These are phyloP conservation scores for Festucalex cinctus DNA, from an alignment of 2,113 vertebrate genomes.

Conservation along the genomic window DNA sequence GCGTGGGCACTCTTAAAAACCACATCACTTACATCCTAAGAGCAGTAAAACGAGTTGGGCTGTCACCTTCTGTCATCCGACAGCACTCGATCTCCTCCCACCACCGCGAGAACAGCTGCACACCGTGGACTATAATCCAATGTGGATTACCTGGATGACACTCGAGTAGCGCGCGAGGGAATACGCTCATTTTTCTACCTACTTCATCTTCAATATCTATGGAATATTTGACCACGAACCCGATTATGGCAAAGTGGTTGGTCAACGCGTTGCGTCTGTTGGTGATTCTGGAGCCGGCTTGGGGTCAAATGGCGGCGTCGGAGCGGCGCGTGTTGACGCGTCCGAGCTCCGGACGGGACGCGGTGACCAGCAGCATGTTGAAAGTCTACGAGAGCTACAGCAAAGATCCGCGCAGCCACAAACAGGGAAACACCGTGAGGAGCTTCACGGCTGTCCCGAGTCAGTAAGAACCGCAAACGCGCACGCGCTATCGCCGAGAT, in stretches of 20 bases:
- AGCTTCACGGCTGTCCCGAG: constrained; percentile 81
- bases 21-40: neutral
- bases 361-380: constrained; percentile 83
- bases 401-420: constrained; percentile 69
- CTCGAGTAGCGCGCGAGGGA: constrained; percentile 19
- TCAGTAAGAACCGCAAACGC: constrained; percentile 61
- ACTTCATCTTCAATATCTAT: constrained; percentile 4
- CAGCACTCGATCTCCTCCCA: constrained; percentile 48
- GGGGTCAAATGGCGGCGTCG: constrained; percentile 13
- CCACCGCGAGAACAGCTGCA: constrained; percentile 56
- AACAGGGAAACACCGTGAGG: constrained; percentile 85
- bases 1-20: neutral
- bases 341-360: constrained; percentile 66
- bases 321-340: constrained; percentile 44
- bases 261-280: constrained; percentile 43
- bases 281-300: constrained; percentile 37
- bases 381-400: constrained; percentile 86
- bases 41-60: neutral
- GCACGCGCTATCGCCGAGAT: neutral
- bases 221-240: neutral
- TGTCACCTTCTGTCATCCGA: constrained; percentile 62
- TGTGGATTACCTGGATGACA: constrained; percentile 43
- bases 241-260: constrained; percentile 49
- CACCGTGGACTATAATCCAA: constrained; percentile 43
- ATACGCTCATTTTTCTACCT: neutral